Evolutionary conservation across 2,113 vertebrate genomes (phyloP).

Genomic region (Crocuta crocuta): DNA sequence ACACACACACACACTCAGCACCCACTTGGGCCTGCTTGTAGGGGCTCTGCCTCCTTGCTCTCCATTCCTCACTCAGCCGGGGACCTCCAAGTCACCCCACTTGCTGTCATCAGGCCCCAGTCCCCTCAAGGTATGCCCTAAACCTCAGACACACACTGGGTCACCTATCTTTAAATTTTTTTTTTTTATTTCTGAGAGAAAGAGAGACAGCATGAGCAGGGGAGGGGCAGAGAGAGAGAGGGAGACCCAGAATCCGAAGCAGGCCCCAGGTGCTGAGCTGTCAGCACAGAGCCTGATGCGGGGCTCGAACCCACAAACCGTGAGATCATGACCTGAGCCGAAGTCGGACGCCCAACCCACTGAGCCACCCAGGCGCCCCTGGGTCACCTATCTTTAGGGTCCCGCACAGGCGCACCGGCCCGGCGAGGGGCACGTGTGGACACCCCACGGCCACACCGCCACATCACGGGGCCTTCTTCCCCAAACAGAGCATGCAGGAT

Average conservation of each 20-base stretch:
- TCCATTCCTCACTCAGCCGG: not conserved
- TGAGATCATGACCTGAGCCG: too few relatives aligned
- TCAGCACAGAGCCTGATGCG: too few relatives aligned
- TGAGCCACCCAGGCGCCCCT: too few relatives aligned
- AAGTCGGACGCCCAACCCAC: too few relatives aligned
- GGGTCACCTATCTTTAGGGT: not conserved
- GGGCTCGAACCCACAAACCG: too few relatives aligned
- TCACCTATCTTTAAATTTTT: not conserved
- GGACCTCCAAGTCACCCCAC: not conserved
- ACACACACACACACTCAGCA: not conserved
- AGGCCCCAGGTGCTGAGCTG: too few relatives aligned
- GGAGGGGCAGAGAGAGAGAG: too few relatives aligned
- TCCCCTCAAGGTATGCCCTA: not conserved
- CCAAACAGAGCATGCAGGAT: slow-evolving; percentile 54
- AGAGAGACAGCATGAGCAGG: too few relatives aligned
- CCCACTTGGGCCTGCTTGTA: not conserved
- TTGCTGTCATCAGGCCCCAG: not conserved
- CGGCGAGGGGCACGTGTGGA: slow-evolving; percentile 45
- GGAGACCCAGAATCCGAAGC: too few relatives aligned
- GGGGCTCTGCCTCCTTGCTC: not conserved
- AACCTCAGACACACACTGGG: not conserved
- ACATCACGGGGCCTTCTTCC: not conserved
- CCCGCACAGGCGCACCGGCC: not conserved
- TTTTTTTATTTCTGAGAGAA: too few relatives aligned
- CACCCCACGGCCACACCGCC: not conserved